Percentiles rank a stretch among this genome's conserved stretches.
These are phyloP conservation scores for Drosophila paranaensis DNA, from an alignment of 2,888 invertebrate genomes.

Conservation along the genomic window DNA sequence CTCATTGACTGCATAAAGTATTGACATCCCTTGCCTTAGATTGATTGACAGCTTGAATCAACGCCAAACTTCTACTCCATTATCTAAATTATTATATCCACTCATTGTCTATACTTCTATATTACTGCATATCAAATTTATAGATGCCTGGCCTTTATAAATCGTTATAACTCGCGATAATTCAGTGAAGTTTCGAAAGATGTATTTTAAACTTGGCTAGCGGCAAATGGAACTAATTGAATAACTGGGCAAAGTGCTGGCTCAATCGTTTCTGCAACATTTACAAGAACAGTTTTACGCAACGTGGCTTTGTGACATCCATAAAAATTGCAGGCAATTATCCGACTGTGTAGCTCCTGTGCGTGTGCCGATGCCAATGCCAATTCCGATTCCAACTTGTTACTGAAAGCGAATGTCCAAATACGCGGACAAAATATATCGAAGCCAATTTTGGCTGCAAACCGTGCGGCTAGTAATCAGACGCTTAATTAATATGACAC, in stretches of 20 bases:
- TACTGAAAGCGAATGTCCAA: constrained; percentile 19
- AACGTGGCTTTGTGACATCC: constrained; percentile 26
- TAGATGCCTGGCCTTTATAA: background rate
- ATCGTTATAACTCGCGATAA: background rate
- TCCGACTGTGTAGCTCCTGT: constrained; percentile 17
- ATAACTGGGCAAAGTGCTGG: constrained; percentile 15
- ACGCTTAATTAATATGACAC: constrained; percentile 77
- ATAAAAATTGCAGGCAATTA: constrained; percentile 73
- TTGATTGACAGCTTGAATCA: background rate
- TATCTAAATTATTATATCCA: no score
- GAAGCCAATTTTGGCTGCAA: constrained; percentile 33
- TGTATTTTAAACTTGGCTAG: background rate
- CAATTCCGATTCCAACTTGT: constrained; percentile 1
- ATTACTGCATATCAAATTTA: no score
- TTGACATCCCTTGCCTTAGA: no score
- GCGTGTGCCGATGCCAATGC: background rate
- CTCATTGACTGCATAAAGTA: background rate
- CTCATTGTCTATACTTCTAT: no score
- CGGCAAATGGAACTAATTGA: constrained; percentile 28
- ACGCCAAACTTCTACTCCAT: no score
- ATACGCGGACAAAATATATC: constrained; percentile 38
- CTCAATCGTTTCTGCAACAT: constrained; percentile 21
- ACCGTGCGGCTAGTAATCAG: constrained; percentile 61
- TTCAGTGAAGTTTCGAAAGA: background rate
- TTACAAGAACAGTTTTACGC: constrained; percentile 20